Evolutionary conservation across 2,797 vertebrate species (phyloP), one percentile per base, ranked within the genome.

Genomic region (Pempheris klunzingeri): DNA sequence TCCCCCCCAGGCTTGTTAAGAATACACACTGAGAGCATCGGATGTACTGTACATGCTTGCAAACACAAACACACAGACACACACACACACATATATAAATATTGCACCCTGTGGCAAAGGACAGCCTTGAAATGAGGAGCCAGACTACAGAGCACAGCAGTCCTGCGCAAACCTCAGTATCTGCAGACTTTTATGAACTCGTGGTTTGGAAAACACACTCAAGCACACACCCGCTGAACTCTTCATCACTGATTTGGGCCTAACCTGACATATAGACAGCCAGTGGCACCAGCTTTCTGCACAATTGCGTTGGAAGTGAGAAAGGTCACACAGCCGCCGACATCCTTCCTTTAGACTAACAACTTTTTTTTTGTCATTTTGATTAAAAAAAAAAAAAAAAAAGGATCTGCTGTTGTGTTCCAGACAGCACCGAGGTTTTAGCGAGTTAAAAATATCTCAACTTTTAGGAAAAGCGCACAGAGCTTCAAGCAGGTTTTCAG

Each of bases 31-130:
- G 41, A 82, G 7, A 66, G 57, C 71, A 69, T 77, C n/a, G 18
- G 24, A 81, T 77, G 71, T 17, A 69, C 68, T 74, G 34, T 52
- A 75, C 73, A 87, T 22, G 59, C 74, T n/a, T 26, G 17, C 75
- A 68, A 11, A 78, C 72, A 78, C 69, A 83, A 50, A 80, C 67
- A 59, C 44, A 66, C 65, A 53, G 54, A 52, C 70, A 55, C 49
- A 39, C 52, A 64, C 32, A 80, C 70, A 86, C 77, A n/a, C n/a
- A n/a, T n/a, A n/a, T n/a, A n/a, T n/a, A 82, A 24, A 81, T 66
- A 81, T 69, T 80, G 49, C 81, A 86, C 63, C 26, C 64, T 72
- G 53, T 71, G 18, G 62, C 44, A 43, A 82, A 79, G 22, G 34
- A 69, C 68, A 62, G 67, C 63, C 66, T 14, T 43, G 38, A 77